Percentiles rank a stretch among this genome's conserved stretches.
These are phyloP conservation scores for Aldabrachelys gigantea DNA, from an alignment of 2,113 vertebrate genomes.

Conservation along the genomic window DNA sequence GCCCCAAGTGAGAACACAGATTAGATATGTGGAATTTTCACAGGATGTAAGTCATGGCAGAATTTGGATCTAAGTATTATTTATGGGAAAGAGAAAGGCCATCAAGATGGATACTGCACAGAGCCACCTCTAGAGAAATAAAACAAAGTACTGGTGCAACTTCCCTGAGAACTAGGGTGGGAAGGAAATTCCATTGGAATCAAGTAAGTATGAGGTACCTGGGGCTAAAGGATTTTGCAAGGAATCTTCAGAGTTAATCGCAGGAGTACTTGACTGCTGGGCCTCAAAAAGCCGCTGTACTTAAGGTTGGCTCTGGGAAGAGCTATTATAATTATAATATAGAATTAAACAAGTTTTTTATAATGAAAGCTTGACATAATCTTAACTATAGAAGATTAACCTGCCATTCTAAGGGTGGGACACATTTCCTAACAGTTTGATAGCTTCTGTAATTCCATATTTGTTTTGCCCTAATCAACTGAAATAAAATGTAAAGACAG, in stretches of 20 bases:
- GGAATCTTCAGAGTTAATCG: not conserved
- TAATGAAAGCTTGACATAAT: not conserved
- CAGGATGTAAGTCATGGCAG: not conserved
- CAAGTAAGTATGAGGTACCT: not conserved
- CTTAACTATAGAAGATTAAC: not conserved
- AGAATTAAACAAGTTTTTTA: not conserved
- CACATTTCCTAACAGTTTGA: not conserved
- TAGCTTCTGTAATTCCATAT: not conserved
- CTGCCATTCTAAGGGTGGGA: not conserved
- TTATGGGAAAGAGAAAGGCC: not conserved
- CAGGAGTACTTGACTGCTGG: not conserved
- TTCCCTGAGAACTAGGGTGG: not conserved
- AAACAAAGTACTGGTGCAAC: not conserved
- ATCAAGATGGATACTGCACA: fast-evolving
- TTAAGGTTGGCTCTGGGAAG: not conserved
- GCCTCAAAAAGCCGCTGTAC: not conserved
- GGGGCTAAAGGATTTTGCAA: not conserved
- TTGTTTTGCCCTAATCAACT: not conserved
- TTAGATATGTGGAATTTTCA: conserved; percentile 55
- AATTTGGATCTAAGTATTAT: not conserved
- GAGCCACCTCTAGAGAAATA: not conserved
- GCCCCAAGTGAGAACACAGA: conserved; percentile 21
- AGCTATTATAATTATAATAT: not conserved
- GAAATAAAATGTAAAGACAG: not conserved
- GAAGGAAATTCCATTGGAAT: not conserved